Evolutionary conservation across 1,140 invertebrate genomes (phyloP).

Genomic region (Bombyx mandarina): DNA sequence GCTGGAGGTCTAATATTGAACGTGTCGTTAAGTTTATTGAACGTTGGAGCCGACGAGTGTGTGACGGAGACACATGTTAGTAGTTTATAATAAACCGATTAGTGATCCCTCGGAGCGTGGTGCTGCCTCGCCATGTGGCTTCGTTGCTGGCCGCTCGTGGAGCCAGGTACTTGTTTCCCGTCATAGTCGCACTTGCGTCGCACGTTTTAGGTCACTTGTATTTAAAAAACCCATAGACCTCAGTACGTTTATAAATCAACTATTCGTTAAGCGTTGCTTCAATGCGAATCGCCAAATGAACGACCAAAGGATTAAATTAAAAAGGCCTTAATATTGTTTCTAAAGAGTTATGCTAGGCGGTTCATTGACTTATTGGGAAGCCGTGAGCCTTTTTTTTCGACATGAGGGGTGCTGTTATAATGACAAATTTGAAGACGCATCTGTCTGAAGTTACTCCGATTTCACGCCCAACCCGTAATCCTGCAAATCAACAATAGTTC

Average conservation of each 20-base stretch:
- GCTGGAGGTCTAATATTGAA: too few species aligned
- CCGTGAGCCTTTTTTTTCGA: constrained; percentile 4
- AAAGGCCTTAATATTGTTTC: too few species aligned
- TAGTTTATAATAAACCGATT: constrained; percentile 29
- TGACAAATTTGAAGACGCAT: constrained; percentile 42
- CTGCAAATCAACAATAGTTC: constrained; percentile 50
- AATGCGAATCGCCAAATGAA: too few species aligned
- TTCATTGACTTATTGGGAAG: too few species aligned
- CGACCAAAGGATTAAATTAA: too few species aligned
- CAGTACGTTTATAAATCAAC: too few species aligned
- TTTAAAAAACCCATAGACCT: too few species aligned
- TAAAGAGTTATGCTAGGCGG: too few species aligned
- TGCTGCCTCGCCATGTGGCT: constrained; percentile 34
- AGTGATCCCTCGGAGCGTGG: constrained; percentile 28
- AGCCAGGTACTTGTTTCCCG: constrained; percentile 39
- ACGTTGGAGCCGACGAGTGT: constrained; percentile 20
- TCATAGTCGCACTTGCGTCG: constrained; percentile 33
- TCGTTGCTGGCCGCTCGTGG: constrained; percentile 33
- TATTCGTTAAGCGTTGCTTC: too few species aligned
- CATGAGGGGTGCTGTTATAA: constrained; percentile 33
- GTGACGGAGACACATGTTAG: constrained; percentile 30
- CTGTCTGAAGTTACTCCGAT: constrained; percentile 47
- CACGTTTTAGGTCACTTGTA: constrained; percentile 23
- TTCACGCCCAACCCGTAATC: constrained; percentile 24
- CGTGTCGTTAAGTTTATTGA: too few species aligned